Evolutionary conservation across 2,888 invertebrate species (phyloP), one percentile per base, ranked within the genome.

Genomic region (Pasiphila rectangulata): DNA sequence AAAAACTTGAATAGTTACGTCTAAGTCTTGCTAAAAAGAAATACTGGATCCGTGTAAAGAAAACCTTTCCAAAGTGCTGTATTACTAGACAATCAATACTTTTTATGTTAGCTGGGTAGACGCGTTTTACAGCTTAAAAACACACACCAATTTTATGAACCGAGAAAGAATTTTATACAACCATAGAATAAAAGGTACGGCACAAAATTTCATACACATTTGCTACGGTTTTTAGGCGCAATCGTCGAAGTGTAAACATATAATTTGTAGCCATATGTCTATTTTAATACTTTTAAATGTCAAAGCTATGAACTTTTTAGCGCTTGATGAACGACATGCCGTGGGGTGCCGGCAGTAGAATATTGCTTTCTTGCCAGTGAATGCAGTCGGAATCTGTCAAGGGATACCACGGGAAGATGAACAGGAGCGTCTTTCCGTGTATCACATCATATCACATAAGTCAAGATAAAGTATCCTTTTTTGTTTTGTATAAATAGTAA

Each of bases 171-270:
- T 50, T 50, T 44, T 42, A 39, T 40, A 38, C 29, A 32, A 34
- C 47, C 34, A 23, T 34, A 29, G 46, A 51, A 44, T 13, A 32
- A 51, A 49, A 42, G 27, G 44, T 44, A 45, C 21, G 17, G 43
- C 48, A 51, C 49, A 45, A 44, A 53, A 51, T 49, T 53, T 53
- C 38, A 53, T 51, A 49, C 46, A 46, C 52, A 40, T 51, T 54
- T 46, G 47, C 34, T 29, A 51, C 50, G 54, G 50, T 37, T 57
- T 51, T 54, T 52, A 51, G 42, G 35, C 46, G 19, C 20, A 32
- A 25, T 41, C 42, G 45, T 20, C 30, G 49, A 46, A 39, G 47
- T 50, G 35, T 51, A 52, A 52, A 50, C 46, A 48, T 43, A 10
- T 24, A 51, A 45, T 35, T 42, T 40, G 16, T 29, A 27, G 19